These are phyloP conservation scores for Rhodeus uyekii DNA, from an alignment of 2,797 vertebrate genomes.

Conservation along the genomic window DNA sequence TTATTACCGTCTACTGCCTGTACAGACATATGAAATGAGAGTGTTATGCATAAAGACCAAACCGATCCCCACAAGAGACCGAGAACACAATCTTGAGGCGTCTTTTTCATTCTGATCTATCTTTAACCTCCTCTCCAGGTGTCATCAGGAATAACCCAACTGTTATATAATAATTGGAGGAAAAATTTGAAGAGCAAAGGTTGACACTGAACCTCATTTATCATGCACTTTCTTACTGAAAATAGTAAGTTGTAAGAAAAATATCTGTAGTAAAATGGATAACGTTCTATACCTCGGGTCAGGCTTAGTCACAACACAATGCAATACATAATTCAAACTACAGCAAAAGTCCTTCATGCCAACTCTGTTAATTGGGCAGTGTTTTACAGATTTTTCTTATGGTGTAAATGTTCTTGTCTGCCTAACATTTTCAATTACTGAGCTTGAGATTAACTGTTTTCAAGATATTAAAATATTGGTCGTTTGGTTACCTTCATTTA, in stretches of 20 bases:
- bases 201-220: conserved; percentile 5
- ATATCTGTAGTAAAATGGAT: not conserved
- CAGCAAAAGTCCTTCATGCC: not conserved
- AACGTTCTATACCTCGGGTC: too few species aligned
- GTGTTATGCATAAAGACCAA: not conserved
- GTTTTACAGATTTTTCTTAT: not conserved
- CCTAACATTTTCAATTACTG: not conserved
- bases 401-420: not conserved
- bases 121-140: not conserved
- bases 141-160: not conserved
- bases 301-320: too few species aligned
- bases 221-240: conserved; percentile 3
- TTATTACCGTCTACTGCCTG: not conserved
- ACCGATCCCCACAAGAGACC: conserved; percentile 5
- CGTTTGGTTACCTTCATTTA: not conserved
- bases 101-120: not conserved
- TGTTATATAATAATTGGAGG: not conserved
- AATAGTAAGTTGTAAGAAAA: not conserved
- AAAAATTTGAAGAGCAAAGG: not conserved
- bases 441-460: not conserved
- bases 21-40: not conserved
- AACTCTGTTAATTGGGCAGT: not conserved
- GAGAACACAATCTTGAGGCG: not conserved
- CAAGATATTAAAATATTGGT: not conserved
- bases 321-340: not conserved